Percentiles rank a stretch among this genome's conserved stretches.
These are phyloP conservation scores for Apamea monoglypha DNA, from an alignment of 2,888 invertebrate species.

Conservation along the genomic window DNA sequence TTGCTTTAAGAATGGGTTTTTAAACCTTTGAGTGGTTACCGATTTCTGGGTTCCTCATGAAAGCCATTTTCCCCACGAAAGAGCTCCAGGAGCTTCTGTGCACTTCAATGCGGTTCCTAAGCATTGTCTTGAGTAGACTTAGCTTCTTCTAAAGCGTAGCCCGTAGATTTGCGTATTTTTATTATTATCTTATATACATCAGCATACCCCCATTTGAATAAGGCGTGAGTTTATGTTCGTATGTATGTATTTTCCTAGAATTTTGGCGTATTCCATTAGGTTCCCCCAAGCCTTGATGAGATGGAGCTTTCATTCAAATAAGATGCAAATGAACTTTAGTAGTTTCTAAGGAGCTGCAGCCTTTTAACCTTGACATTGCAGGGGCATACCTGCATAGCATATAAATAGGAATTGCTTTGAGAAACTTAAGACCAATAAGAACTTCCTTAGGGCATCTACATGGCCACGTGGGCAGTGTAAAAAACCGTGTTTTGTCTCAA, in stretches of 20 bases:
- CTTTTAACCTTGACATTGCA: conserved; percentile 43
- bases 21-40: not conserved
- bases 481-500: not conserved
- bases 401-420: conserved; percentile 7
- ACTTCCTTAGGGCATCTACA: not conserved
- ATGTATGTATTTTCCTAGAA: not conserved
- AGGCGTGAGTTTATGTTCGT: not conserved
- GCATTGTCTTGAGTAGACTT: not conserved
- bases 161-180: not conserved
- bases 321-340: conserved; percentile 26
- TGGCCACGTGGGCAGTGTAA: not conserved
- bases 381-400: conserved; percentile 5
- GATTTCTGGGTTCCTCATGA: not conserved
- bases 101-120: too few species aligned
- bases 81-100: not conserved
- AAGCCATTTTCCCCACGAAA: not conserved
- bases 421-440: not conserved
- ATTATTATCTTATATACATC: too few species aligned
- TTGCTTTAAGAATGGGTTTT: not conserved
- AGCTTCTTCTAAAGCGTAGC: not conserved
- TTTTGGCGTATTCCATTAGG: not conserved
- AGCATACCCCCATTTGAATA: not conserved
- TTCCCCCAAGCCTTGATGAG: not conserved
- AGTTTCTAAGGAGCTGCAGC: conserved; percentile 13
- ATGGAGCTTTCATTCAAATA: conserved; percentile 38